These are phyloP conservation scores for Psophia crepitans DNA, from an alignment of 2,113 vertebrate species.

Conservation along the genomic window DNA sequence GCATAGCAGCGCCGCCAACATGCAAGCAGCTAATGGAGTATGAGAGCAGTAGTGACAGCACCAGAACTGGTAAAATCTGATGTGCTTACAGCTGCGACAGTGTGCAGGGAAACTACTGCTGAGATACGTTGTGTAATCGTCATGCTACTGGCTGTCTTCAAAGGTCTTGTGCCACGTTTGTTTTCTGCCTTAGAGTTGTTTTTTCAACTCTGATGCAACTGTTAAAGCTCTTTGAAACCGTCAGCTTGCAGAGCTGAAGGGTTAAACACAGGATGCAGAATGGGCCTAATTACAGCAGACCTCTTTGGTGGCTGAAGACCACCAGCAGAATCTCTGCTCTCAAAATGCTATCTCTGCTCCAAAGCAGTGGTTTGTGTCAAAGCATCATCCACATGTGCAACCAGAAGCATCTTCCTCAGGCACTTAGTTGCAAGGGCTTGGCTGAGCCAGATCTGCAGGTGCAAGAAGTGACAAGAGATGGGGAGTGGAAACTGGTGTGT, in stretches of 20 bases:
- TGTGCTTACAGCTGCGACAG: fast-evolving
- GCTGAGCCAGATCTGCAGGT: constrained; percentile 16
- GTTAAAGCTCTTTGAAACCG: not conserved
- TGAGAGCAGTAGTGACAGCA: not conserved
- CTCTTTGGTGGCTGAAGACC: not conserved
- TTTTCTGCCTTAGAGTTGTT: not conserved
- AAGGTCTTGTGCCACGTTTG: not conserved
- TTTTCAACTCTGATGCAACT: not conserved
- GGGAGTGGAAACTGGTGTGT: not conserved
- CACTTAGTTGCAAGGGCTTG: not conserved
- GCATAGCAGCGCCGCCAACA: fast-evolving
- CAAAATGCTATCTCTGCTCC: not conserved
- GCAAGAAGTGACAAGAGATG: not conserved
- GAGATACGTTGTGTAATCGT: not conserved
- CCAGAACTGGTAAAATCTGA: not conserved
- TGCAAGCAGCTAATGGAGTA: fast-evolving
- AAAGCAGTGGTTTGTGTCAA: not conserved
- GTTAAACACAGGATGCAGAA: not conserved
- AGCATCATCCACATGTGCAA: not conserved
- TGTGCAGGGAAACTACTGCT: not conserved
- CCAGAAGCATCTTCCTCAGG: not conserved
- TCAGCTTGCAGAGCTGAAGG: not conserved
- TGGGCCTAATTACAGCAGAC: too few relatives aligned
- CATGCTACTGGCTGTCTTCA: not conserved
- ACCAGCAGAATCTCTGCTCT: not conserved